A percentile compares a stretch with the other conserved stretches of the same genome.
Conservation (phyloP, 2,113 vertebrate species). For the Lichenostomus cassidix region DNA sequence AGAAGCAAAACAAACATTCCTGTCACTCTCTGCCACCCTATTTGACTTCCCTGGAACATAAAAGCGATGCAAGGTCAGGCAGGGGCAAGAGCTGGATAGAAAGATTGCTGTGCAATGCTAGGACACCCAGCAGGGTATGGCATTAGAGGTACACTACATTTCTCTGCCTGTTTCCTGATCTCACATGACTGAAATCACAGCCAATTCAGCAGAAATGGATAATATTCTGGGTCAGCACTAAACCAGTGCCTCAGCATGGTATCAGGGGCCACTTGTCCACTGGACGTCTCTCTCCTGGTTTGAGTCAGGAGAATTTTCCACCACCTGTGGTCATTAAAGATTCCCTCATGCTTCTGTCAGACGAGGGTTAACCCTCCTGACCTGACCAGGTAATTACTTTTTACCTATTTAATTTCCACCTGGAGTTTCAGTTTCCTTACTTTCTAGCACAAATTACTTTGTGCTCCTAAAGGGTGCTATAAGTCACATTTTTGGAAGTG, state of each 20-base stretch:
- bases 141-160: neutral
- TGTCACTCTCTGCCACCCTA: neutral
- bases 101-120: neutral
- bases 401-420: constrained; percentile 47
- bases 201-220: neutral
- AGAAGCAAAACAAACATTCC: constrained; percentile 28
- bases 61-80: constrained; percentile 1
- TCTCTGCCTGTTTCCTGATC: neutral
- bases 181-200: neutral
- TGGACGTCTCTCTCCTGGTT: neutral
- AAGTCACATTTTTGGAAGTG: neutral
- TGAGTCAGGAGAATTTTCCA: constrained; percentile 22
- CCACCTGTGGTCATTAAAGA: constrained; percentile 48
- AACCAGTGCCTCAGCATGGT: neutral
- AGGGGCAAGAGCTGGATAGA: constrained; percentile 1
- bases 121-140: neutral
- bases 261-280: rapidly evolving
- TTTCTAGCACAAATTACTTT: constrained; percentile 5
- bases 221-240: neutral
- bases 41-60: constrained; percentile 45
- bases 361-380: constrained; percentile 29
- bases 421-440: constrained; percentile 27
- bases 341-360: neutral
- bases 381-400: constrained; percentile 45
- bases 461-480: neutral